Conservation (phyloP, 1,140 invertebrate genomes). For the Aphelenchoides avenae region DNA sequence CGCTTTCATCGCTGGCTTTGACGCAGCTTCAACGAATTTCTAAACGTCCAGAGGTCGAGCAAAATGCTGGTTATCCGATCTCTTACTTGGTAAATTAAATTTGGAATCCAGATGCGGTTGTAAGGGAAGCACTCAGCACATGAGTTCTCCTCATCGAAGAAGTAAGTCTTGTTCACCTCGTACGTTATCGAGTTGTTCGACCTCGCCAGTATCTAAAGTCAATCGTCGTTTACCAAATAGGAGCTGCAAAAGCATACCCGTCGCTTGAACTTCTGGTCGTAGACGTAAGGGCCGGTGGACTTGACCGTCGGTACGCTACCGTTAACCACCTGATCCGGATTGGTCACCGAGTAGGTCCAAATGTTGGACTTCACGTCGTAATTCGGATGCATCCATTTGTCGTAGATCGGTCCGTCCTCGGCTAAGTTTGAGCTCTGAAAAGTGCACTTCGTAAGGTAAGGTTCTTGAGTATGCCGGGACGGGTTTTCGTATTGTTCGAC, state of each 20-base stretch:
- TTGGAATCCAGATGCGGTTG: slow-evolving; percentile 57
- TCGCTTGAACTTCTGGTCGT: slow-evolving; percentile 42
- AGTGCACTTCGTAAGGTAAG: slow-evolving; percentile 6
- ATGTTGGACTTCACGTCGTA: slow-evolving; percentile 49
- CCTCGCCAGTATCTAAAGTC: slow-evolving; percentile 9
- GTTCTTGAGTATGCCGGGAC: neutral
- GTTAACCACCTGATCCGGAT: slow-evolving; percentile 53
- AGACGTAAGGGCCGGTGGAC: slow-evolving; percentile 48
- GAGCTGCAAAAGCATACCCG: slow-evolving; percentile 3
- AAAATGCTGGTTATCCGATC: neutral
- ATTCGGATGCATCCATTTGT: slow-evolving; percentile 53
- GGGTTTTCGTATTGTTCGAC: neutral
- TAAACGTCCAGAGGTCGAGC: slow-evolving; percentile 16
- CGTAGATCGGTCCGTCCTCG: slow-evolving; percentile 38
- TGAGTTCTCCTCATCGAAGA: slow-evolving; percentile 52
- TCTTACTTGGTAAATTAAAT: slow-evolving; percentile 55
- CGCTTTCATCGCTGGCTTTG: slow-evolving; percentile 49
- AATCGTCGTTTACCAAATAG: neutral
- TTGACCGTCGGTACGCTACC: slow-evolving; percentile 41
- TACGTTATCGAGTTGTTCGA: neutral
- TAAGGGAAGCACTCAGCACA: slow-evolving; percentile 53
- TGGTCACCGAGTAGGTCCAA: slow-evolving; percentile 55
- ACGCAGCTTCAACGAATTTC: slow-evolving; percentile 59
- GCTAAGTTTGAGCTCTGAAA: slow-evolving; percentile 48
- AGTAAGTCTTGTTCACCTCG: slow-evolving; percentile 24